Base-by-base conservation (phyloP, 2,113 vertebrate species). In the Cyanistes caeruleus region DNA sequence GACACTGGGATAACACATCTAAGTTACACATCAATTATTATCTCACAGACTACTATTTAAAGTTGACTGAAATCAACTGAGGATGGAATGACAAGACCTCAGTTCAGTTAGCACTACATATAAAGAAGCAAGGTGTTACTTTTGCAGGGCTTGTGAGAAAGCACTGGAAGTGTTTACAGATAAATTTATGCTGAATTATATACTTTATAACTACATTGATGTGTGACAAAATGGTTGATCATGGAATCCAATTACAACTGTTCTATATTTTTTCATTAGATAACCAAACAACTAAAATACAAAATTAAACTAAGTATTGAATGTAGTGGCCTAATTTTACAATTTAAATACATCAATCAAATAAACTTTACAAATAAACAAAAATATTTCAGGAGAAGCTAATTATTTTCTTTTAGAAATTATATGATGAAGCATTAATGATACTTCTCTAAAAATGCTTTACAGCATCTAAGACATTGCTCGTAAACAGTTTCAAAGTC, bases 401-500 rank as follows among this genome's bases (percentile, higher is more conserved):
- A 94, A 90, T 91, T 81, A 39, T 87, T 91, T 81, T 90, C 69
- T 78, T 84, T 68, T 10, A 60, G 37, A 89, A 94, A 73, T 43
- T 64, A 55, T 41, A n/a, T 53, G 24, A 72, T 30, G 49, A 59
- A 67, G 60, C 49, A 74, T 95, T 96, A 98, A 91, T 85, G 91
- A 51, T 72, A n/a, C 52, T 97, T 97, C 82, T 99, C 98, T 96
- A 99, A 96, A 95, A 99, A 99, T 11, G 96, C 98, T 96, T 97
- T 98, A 97, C 98, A 99, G 98, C 98, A 99, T 77, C 99, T 98
- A 59, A 97, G 53, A 87, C 98, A 99, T 81, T 99, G 98, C 86
- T 99, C 97, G 7, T 99, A 99, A 84, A 99, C 98, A 25, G 95
- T 98, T 97, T 99, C 98, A 94, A 99, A 99, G 97, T 99, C 98